These are phyloP conservation scores for Carabus problematicus DNA, from an alignment of 2,888 invertebrate species.

Conservation along the genomic window DNA sequence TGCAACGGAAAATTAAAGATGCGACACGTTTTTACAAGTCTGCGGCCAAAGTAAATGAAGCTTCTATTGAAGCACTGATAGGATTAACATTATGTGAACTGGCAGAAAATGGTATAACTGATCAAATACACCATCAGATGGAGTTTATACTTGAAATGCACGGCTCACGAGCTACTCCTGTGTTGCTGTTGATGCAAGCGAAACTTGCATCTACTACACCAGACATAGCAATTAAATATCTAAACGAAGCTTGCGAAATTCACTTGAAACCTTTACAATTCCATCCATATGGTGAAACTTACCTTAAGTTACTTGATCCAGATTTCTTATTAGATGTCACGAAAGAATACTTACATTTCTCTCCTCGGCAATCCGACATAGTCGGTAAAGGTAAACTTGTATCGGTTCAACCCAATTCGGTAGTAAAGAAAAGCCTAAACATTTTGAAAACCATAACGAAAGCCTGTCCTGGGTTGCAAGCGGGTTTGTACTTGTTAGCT, in stretches of 20 bases:
- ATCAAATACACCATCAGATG: conserved; percentile 83
- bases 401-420: conserved; percentile 52
- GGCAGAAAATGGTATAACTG: conserved; percentile 72
- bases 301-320: conserved; percentile 80
- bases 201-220: conserved; percentile 66
- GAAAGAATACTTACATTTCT: conserved; percentile 76
- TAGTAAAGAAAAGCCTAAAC: conserved; percentile 67
- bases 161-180: conserved; percentile 71
- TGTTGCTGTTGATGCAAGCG: conserved; percentile 74
- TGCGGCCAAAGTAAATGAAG: conserved; percentile 84
- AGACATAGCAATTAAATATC: conserved; percentile 64
- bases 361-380: conserved; percentile 68
- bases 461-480: conserved; percentile 81
- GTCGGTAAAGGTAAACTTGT: conserved; percentile 51
- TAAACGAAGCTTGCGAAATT: conserved; percentile 69
- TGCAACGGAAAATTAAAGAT: conserved; percentile 78
- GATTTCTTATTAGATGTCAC: conserved; percentile 84
- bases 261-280: conserved; percentile 63
- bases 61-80: conserved; percentile 78
- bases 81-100: conserved; percentile 87
- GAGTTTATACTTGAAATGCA: conserved; percentile 85
- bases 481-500: conserved; percentile 73
- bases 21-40: conserved; percentile 80
- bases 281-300: conserved; percentile 75
- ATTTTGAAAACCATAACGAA: conserved; percentile 76